Base-by-base conservation (phyloP, 2,113 vertebrate genomes). In the Myiopsitta monachus region DNA sequence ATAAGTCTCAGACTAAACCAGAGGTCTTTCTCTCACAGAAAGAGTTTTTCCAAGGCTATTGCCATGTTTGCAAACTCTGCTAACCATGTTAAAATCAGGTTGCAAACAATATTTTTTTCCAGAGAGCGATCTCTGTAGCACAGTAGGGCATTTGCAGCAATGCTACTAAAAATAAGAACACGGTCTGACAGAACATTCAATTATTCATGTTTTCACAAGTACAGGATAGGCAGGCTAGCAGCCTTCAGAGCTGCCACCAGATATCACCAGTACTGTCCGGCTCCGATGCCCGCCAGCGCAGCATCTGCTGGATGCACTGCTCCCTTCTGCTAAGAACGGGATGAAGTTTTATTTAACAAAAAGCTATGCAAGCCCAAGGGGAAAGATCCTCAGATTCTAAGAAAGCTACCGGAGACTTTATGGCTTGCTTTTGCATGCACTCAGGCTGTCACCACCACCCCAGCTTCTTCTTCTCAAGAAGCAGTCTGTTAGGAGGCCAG, bases 141-240 rank as follows among this genome's bases (percentile, higher is more conserved):
- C 52, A n/a, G 41, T 24, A 59, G 47, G 64, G 33, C 26, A 83
- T 90, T 88, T 84, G n/a, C 44, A 83, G 68, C 39, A 68, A 73
- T 24, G 66, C 49, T 80, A 41, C 78, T 92, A 69, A 95, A 88
- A 92, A 80, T 89, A 81, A 85, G 17, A 93, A 31, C 44, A 8
- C 14, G 24, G 54, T 69, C 68, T 88, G 69, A 73, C 44, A 51
- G 52, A 70, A 4, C 17, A 19, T 91, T 95, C 36, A 90, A 64
- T 94, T 85, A 95, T 94, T 93, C 11, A 84, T 59, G 6, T 19
- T 4, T 49, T 95, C 75, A 76, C 49, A 76, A 93, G 38, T 23
- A 46, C 31, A 85, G 63, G 87, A 51, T 55, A 76, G 44, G 70
- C 57, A 83, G 62, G 33, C 62, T 85, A 5, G 1, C n/a, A 77